phyloP scores from a whole-genome alignment of 2,113 vertebrate genomes.

The Pluvianellus socialis region DNA sequence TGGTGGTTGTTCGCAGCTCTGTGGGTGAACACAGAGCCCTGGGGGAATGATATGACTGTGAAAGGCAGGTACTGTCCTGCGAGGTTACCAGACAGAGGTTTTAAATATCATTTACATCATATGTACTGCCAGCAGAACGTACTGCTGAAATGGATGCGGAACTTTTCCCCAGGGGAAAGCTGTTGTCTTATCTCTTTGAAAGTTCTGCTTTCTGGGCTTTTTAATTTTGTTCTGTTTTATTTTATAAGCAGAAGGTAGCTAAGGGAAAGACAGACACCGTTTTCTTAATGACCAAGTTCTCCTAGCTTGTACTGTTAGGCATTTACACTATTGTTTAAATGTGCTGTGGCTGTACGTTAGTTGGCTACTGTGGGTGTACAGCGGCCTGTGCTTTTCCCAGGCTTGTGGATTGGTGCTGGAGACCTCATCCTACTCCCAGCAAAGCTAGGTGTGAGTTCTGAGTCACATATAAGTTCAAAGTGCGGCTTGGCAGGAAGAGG shows the following conservation, averaged over 20 bases:
- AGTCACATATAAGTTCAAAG: not conserved
- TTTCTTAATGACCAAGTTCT: not conserved
- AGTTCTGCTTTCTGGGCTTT: not conserved
- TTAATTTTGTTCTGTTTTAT: not conserved
- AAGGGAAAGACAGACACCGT: accelerated
- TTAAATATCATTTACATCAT: not conserved
- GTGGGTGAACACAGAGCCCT: not conserved
- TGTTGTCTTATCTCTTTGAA: not conserved
- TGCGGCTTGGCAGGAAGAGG: not conserved
- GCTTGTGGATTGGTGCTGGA: not conserved
- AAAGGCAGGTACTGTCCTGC: not conserved
- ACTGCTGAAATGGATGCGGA: not conserved
- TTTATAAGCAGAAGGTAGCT: not conserved
- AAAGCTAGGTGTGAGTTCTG: not conserved
- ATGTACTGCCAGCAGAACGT: accelerated
- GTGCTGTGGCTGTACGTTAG: not conserved
- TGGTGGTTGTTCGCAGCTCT: not conserved
- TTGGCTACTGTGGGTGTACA: not conserved
- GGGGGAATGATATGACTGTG: accelerated
- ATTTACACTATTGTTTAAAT: not conserved
- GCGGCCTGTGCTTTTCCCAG: not conserved
- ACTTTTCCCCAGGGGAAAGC: not conserved
- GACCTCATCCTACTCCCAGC: not conserved
- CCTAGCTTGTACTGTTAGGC: not conserved
- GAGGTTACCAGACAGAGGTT: not conserved